Conservation (phyloP, 1,140 invertebrate species). For the Bradysia coprophila region DNA sequence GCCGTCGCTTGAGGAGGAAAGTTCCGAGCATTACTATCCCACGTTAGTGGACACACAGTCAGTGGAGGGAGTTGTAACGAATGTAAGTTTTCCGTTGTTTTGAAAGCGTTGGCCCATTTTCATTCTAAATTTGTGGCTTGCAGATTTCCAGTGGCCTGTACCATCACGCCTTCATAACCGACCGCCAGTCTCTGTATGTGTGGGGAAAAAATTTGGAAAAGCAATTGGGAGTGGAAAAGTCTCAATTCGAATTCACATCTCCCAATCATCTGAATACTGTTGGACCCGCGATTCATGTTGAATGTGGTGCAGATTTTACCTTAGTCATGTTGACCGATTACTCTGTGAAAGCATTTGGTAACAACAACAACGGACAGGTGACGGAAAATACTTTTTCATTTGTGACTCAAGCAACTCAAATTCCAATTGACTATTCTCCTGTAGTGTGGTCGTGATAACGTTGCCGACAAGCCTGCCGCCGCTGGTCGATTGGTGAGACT, state of each 20-base stretch:
- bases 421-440: conserved; percentile 1
- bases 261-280: conserved; percentile 21
- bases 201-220: conserved; percentile 50
- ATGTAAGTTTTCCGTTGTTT: conserved; percentile 21
- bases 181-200: conserved; percentile 35
- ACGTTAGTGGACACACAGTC: conserved; percentile 34
- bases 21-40: conserved; percentile 31
- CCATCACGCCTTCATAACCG: conserved; percentile 38
- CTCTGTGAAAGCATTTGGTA: conserved; percentile 39
- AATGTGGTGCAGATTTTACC: conserved; percentile 37
- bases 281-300: conserved; percentile 25
- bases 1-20: conserved; percentile 12
- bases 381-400: neutral
- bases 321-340: conserved; percentile 32
- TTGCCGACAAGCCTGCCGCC: conserved; percentile 15
- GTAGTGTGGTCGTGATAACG: conserved; percentile 17
- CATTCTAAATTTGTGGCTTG: neutral
- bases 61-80: conserved; percentile 32
- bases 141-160: conserved; percentile 39
- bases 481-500: conserved; percentile 16
- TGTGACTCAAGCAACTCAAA: neutral
- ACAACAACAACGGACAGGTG: conserved; percentile 37
- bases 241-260: conserved; percentile 25
- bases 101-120: neutral
- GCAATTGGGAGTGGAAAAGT: conserved; percentile 37